phyloP scores from a whole-genome alignment of 37 sponge, comb jelly and placozoan genomes.

The Ianthella basta region DNA sequence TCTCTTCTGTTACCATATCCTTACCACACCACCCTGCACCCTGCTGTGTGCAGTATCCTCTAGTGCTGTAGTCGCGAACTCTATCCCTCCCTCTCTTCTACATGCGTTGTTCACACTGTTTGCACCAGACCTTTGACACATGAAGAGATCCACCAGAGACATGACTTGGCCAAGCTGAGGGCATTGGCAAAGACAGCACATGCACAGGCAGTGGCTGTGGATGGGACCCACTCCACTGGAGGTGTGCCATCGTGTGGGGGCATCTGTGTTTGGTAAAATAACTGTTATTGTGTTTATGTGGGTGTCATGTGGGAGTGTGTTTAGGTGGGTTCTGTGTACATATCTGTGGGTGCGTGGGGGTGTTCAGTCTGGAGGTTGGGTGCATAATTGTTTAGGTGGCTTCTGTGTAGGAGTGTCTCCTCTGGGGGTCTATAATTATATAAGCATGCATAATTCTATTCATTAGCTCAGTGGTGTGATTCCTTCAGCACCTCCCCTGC shows the following conservation, averaged over 20 bases:
- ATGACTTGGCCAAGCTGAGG: slow-evolving; percentile 56
- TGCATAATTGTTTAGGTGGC: no score
- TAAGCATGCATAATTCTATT: no score
- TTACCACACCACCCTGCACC: no score
- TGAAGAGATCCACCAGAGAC: slow-evolving; percentile 65
- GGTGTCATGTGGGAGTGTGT: neutral
- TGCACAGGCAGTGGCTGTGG: slow-evolving; percentile 25
- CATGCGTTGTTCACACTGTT: neutral
- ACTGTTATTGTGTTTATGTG: neutral
- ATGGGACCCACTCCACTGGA: neutral
- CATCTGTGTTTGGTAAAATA: neutral
- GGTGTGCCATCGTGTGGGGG: neutral
- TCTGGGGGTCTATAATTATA: no score
- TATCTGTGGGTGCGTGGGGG: neutral
- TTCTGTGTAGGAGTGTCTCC: no score
- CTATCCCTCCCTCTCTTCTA: neutral
- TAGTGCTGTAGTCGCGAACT: no score
- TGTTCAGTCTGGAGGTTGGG: neutral
- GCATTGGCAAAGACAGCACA: slow-evolving; percentile 31
- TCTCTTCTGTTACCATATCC: no score
- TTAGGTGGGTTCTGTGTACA: neutral
- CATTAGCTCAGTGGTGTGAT: no score
- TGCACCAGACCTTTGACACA: slow-evolving; percentile 64
- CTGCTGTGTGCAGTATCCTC: no score
- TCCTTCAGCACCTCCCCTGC: slow-evolving; percentile 56